Conservation (phyloP, 2,797 vertebrate species). For the Aphelocoma californica region DNA sequence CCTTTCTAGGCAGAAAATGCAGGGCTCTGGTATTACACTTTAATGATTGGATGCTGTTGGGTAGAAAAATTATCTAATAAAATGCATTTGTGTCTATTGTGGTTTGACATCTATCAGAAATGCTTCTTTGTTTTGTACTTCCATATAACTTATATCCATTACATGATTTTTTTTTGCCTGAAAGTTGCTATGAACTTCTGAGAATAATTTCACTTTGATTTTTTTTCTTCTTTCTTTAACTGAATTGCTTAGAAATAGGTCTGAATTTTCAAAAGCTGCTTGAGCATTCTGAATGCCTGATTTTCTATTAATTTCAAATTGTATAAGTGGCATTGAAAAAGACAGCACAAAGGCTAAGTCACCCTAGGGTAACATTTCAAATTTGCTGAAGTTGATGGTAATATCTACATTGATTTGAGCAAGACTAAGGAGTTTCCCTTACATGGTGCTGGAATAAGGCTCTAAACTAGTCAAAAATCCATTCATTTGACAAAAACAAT, state of each 20-base stretch:
- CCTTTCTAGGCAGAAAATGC: background rate
- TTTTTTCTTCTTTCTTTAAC: background rate
- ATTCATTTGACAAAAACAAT: background rate
- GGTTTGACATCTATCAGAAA: background rate
- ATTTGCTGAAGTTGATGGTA: background rate
- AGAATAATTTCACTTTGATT: background rate
- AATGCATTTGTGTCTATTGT: background rate
- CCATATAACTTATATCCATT: background rate
- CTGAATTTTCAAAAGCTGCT: background rate
- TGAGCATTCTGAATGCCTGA: background rate
- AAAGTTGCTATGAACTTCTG: background rate
- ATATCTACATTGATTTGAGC: background rate
- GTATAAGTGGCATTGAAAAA: background rate
- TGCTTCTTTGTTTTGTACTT: background rate
- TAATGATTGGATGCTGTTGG: background rate
- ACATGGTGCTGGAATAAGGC: background rate
- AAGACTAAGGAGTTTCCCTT: background rate
- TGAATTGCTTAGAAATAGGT: background rate
- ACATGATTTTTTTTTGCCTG: background rate
- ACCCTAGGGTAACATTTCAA: background rate
- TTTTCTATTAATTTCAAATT: background rate
- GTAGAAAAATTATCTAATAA: background rate
- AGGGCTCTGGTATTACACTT: background rate
- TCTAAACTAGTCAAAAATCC: background rate
- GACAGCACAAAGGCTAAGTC: background rate